phyloP scores from a whole-genome alignment of 2,888 invertebrate species.

The Plagiodera versicolora region DNA sequence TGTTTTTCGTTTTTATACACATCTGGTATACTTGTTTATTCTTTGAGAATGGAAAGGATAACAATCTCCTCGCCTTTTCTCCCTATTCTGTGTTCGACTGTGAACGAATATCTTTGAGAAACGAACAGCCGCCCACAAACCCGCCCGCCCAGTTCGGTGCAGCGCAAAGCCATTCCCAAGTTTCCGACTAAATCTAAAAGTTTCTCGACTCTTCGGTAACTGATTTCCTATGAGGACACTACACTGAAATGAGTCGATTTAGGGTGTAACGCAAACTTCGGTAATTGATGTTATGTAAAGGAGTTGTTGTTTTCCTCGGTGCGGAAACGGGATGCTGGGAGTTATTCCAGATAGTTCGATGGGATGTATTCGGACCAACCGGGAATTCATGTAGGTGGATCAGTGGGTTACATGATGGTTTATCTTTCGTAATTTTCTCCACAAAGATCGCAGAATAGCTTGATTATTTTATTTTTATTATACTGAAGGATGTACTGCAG shows the following conservation, averaged over 20 bases:
- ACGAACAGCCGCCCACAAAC: too few relatives aligned
- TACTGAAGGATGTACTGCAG: too few relatives aligned
- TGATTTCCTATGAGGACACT: conserved; percentile 27
- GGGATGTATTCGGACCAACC: background rate
- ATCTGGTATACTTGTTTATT: too few relatives aligned
- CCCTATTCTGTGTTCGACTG: too few relatives aligned
- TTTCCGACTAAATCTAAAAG: conserved; percentile 24
- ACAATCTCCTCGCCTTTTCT: too few relatives aligned
- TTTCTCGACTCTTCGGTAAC: conserved; percentile 22
- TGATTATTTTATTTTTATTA: too few relatives aligned
- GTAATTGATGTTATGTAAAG: conserved; percentile 28
- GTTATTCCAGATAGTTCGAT: conserved; percentile 15
- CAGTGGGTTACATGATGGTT: too few relatives aligned
- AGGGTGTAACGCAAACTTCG: conserved; percentile 17
- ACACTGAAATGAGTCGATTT: conserved; percentile 24
- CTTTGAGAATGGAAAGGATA: too few relatives aligned
- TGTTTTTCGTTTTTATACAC: too few relatives aligned
- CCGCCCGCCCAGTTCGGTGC: background rate
- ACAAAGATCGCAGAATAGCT: too few relatives aligned
- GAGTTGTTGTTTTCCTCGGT: conserved; percentile 17
- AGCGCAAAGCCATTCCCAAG: conserved; percentile 11
- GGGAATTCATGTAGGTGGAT: background rate
- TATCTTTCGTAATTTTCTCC: too few relatives aligned
- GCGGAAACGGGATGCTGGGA: conserved; percentile 16
- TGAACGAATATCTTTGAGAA: background rate